These are phyloP conservation scores for Blomia tropicalis DNA, from an alignment of 2,888 invertebrate genomes.

Conservation along the genomic window DNA sequence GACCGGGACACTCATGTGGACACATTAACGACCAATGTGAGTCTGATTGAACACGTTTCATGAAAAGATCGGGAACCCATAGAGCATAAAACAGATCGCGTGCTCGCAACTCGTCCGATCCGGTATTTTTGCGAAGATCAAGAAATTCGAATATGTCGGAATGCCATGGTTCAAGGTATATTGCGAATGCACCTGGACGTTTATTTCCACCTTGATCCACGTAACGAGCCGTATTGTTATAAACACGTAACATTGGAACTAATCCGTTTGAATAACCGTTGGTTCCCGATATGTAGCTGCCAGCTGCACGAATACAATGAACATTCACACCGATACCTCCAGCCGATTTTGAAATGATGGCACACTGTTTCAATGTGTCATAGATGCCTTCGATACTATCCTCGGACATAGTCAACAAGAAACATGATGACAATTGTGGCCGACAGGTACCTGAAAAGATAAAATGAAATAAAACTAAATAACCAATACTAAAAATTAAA, in stretches of 20 bases:
- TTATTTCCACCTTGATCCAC: constrained; percentile 97
- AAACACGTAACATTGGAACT: constrained; percentile 86
- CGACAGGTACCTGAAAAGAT: constrained; percentile 47
- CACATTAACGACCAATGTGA: constrained; percentile 90
- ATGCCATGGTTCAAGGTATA: constrained; percentile 98
- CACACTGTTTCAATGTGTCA: constrained; percentile 76
- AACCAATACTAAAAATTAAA: background rate
- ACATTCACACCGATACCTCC: constrained; percentile 94
- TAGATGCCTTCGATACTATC: constrained; percentile 93
- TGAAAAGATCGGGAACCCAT: constrained; percentile 97
- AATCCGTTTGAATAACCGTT: constrained; percentile 87
- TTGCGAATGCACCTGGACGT: constrained; percentile 64
- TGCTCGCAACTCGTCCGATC: constrained; percentile 83
- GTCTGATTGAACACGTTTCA: constrained; percentile 74
- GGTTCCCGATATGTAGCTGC: constrained; percentile 79
- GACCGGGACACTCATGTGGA: constrained; percentile 75
- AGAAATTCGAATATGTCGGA: constrained; percentile 88
- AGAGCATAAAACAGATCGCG: constrained; percentile 88
- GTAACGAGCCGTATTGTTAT: constrained; percentile 85
- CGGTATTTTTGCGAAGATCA: constrained; percentile 80
- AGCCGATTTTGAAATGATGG: constrained; percentile 85
- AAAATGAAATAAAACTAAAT: background rate
- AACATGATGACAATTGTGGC: constrained; percentile 89
- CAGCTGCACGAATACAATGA: constrained; percentile 81
- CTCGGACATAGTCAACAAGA: constrained; percentile 76